These are phyloP conservation scores for Magallana nippona DNA, from an alignment of 2,888 invertebrate species.

Conservation along the genomic window DNA sequence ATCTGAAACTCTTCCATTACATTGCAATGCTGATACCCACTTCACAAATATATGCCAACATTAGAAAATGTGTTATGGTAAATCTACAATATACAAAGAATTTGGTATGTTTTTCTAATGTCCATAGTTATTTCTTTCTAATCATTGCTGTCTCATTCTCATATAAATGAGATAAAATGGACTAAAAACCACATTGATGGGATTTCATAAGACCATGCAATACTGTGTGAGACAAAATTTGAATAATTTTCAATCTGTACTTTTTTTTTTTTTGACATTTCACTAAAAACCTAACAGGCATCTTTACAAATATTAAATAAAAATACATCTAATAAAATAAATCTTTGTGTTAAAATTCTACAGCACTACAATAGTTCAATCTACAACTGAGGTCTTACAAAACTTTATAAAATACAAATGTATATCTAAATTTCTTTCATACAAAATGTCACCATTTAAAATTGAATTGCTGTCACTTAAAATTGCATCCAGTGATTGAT, in stretches of 20 bases:
- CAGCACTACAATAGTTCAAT: background rate
- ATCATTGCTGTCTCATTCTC: too few species aligned
- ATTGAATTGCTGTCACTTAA: background rate
- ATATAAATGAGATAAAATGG: too few species aligned
- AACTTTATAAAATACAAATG: background rate
- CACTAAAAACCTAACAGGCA: background rate
- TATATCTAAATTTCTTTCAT: background rate
- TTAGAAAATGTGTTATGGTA: too few species aligned
- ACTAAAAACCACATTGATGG: background rate
- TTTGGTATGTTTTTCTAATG: too few species aligned
- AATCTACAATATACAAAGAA: too few species aligned
- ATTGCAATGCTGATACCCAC: too few species aligned
- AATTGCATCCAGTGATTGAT: background rate
- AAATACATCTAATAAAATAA: constrained; percentile 16
- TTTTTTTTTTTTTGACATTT: too few species aligned
- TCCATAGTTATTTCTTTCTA: too few species aligned
- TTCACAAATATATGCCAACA: too few species aligned
- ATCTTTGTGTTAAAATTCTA: constrained; percentile 7
- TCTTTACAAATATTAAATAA: background rate
- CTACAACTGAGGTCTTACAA: background rate
- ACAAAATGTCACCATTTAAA: background rate
- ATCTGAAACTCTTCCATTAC: too few species aligned
- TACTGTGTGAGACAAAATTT: background rate
- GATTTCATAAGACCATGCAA: background rate
- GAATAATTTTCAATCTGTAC: background rate